Percentiles rank a stretch among this genome's conserved stretches.
phyloP scores from a whole-genome alignment of 2,113 vertebrate genomes.

The Protomyctophum bolini region DNA sequence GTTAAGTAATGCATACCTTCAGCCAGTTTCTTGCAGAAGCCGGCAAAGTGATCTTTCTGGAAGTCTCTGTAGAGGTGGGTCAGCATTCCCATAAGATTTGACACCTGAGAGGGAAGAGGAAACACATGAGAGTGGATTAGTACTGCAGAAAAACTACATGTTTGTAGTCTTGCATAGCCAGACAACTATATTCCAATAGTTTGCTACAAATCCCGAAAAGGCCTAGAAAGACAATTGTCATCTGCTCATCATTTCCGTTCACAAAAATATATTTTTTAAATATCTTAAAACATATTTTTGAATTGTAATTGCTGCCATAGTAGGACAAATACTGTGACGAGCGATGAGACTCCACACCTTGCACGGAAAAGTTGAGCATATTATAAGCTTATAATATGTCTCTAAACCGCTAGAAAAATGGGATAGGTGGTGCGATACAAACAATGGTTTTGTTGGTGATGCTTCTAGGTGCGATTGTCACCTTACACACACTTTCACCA shows the following conservation, averaged over 20 bases:
- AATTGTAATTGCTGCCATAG: no score
- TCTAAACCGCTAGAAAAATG: no score
- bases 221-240: background rate
- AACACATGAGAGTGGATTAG: background rate
- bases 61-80: conserved; percentile 88
- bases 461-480: no score
- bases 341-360: no score
- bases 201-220: background rate
- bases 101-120: conserved; percentile 73
- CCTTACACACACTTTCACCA: no score
- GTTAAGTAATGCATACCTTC: conserved; percentile 78
- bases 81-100: conserved; percentile 86
- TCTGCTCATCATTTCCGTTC: background rate
- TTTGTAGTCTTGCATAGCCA: no score
- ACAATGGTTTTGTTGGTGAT: no score
- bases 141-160: background rate
- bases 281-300: background rate
- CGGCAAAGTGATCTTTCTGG: conserved; percentile 89
- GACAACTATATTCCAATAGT: background rate
- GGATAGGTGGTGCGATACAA: no score
- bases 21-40: conserved; percentile 87
- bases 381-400: no score
- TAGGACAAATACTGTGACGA: no score
- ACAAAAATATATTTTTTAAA: background rate
- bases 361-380: no score